Base-by-base conservation (phyloP, 2,888 invertebrate species). In the Hirtodrosophila duncani region DNA sequence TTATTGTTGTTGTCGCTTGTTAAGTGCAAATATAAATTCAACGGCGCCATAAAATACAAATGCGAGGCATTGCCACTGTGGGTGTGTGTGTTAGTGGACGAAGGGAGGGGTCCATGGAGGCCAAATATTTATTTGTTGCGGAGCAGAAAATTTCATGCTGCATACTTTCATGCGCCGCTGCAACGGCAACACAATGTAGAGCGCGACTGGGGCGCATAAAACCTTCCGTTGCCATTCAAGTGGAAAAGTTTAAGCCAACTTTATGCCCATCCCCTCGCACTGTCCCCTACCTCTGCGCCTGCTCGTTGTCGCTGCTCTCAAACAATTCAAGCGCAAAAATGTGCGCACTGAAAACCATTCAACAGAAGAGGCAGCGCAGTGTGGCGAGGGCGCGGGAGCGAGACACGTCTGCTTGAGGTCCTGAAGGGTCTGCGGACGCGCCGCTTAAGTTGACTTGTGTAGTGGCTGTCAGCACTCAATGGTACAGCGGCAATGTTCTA, bases 191-290 rank as follows among this genome's bases (percentile, higher is more conserved):
- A 74, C 72, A 72, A 72, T 72, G 57, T 57, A 46, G 8, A 37
- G 51, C 51, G 53, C 49, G 20, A 39, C 14, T 55, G 56, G 41
- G 52, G 50, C 67, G 50, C 75, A 72, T 70, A 75, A 72, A 72
- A 79, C 72, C 72, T 72, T 72, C 67, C 72, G 71, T 67, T 70
- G 75, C 79, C 79, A 79, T 79, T 74, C 75, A 71, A 74, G 72
- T 74, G 79, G 75, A 74, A 74, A 74, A 74, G 79, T 79, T 74
- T 75, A 75, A 74, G 75, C 75, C 75, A 74, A 74, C 72, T 79
- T 79, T 63, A 31, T 23, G 14, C 33, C 27, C 13, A 18, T 11
- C 7, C 37, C 17, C 14, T 30, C 6, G 13, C 17, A 13, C 30
- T 33, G 18, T 10, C 7, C 29, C 29, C 24, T 21, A 6, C 16